Evolutionary conservation across 2,888 invertebrate genomes (phyloP).

Genomic region (Hirtodrosophila cameraria): DNA sequence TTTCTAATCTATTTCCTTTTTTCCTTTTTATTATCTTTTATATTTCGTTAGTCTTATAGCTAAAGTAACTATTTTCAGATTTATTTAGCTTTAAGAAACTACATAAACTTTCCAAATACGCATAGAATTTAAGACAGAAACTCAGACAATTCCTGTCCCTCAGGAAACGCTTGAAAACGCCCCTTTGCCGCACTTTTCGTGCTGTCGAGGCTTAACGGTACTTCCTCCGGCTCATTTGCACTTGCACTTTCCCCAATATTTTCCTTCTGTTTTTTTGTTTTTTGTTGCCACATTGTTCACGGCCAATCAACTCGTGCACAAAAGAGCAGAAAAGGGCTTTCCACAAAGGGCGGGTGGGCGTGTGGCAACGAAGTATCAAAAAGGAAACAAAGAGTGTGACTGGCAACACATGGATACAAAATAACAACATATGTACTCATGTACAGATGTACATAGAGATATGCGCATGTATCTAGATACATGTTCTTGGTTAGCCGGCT

Average conservation of each 20-base stretch:
- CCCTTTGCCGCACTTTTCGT: slow-evolving; percentile 12
- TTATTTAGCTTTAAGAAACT: too few species aligned
- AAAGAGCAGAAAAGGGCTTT: slow-evolving; percentile 23
- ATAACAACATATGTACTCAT: not conserved
- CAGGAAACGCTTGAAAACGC: too few species aligned
- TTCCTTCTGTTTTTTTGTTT: slow-evolving; percentile 18
- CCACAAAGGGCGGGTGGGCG: too few species aligned
- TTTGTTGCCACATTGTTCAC: slow-evolving; percentile 45
- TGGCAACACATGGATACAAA: slow-evolving; percentile 25
- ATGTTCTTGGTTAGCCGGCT: slow-evolving; percentile 19
- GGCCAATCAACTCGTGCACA: slow-evolving; percentile 55
- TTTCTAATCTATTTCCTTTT: too few species aligned
- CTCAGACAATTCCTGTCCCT: too few species aligned
- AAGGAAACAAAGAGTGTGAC: slow-evolving; percentile 45
- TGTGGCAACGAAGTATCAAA: slow-evolving; percentile 16
- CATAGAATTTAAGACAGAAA: too few species aligned
- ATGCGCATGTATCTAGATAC: not conserved
- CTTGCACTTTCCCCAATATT: slow-evolving; percentile 39
- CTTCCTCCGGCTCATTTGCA: slow-evolving; percentile 34
- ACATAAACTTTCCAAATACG: too few species aligned
- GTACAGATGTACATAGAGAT: not conserved
- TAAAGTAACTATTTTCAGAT: too few species aligned
- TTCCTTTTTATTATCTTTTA: too few species aligned
- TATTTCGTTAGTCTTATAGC: too few species aligned
- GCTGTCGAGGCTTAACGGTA: slow-evolving; percentile 5